These are phyloP conservation scores for Indicator maculatus DNA, from an alignment of 2,113 vertebrate genomes.

Conservation along the genomic window DNA sequence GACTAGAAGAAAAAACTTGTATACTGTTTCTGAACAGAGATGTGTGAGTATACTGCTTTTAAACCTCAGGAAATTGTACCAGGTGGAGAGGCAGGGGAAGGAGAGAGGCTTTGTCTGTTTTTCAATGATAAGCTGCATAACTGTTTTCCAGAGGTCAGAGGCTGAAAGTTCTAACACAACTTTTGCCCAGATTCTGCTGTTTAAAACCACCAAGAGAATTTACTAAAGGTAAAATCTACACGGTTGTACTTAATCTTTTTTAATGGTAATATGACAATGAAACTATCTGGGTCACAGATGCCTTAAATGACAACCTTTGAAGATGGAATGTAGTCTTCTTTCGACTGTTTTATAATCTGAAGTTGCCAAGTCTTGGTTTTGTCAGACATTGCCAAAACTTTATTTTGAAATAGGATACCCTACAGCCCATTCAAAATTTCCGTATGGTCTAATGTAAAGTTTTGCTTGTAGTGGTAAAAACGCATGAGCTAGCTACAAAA, in stretches of 20 bases:
- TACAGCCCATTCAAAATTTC: background rate
- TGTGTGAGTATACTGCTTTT: background rate
- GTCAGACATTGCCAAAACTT: background rate
- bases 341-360: background rate
- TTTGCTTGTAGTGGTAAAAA: background rate
- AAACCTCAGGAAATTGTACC: constrained; percentile 45
- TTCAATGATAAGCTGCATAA: background rate
- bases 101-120: background rate
- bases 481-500: background rate
- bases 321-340: background rate
- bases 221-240: fast-evolving
- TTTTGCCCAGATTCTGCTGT: background rate
- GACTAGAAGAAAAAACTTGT: background rate
- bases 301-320: background rate
- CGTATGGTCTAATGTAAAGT: background rate
- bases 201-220: background rate
- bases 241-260: background rate
- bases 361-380: background rate
- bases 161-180: background rate
- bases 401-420: background rate
- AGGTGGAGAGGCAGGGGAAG: background rate
- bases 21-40: background rate
- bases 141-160: constrained; percentile 2
- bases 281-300: background rate
- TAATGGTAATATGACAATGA: background rate